Base-by-base conservation (phyloP, 2,797 vertebrate species). In the Natrix natrix region DNA sequence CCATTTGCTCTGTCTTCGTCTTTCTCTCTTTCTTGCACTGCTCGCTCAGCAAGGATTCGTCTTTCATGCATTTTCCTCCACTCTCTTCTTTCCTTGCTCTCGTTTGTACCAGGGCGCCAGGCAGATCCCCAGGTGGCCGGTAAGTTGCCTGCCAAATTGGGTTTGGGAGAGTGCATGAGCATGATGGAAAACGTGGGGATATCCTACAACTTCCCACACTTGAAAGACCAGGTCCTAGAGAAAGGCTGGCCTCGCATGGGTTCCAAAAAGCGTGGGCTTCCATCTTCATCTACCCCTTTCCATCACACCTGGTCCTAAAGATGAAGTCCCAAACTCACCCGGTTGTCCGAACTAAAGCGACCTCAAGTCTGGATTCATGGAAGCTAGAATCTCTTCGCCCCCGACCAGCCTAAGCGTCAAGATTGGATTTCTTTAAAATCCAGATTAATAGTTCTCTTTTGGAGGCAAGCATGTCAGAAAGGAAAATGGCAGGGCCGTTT, bases 91-190 rank as follows among this genome's bases (percentile, higher is more conserved):
- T 69, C 20, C 91, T 89, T 54, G 66, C 87, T 89, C 48, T 90
- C 86, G 43, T 93, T 89, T 91, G 93, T 52, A n/a, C 48, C 90
- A 93, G 93, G 90, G 78, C 86, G 20, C 89, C 87, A 69, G 91
- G 89, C 63, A 69, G 86, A 92, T 87, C 86, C 88, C 22, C 78
- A 86, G 91, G 91, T 61, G 89, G 86, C 83, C 59, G 91, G 94
- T 95, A 94, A 94, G 94, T 95, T 91, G n/a, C 60, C 89, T 87
- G 20, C 37, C 86, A 26, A 16, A 16, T 74, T 24, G 17, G 60
- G 22, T 0, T 57, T 88, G 55, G 57, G 28, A 11, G 57, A 5
- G 1, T 22, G n/a, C 32, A 28, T 12, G 32, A 16, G n/a, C n/a
- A 54, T 37, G 74, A 48, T 48, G 20, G 74, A 83, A 0, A 22